Evolutionary conservation across 2,797 vertebrate genomes (phyloP), one percentile per base, ranked within the genome.

Genomic region (Cyprinodon diabolis): DNA sequence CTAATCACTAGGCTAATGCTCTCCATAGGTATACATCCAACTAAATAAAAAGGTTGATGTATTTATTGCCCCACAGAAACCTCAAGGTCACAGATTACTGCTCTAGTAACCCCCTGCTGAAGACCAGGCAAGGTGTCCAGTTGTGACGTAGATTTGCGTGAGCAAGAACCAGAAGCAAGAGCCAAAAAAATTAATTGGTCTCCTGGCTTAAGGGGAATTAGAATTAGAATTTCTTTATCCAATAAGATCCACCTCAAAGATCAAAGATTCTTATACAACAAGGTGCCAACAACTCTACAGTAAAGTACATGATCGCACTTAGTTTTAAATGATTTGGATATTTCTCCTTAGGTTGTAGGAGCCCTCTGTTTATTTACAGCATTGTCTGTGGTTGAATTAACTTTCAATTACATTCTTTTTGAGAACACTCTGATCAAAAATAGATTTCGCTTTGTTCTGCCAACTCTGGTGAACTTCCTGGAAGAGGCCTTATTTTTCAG

Each of bases 201-300:
- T 7, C 11, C 43, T 48, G 84, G 90, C 77, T 92, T 93, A 89
- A 3, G 78, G 23, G 73, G 86, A 86, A 92, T 91, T 88, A 79
- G 78, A 69, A 69, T 19, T 63, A 35, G 79, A 85, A 90, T 80
- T 21, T 71, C 14, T n/a, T 91, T 80, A 87, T 87, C 82, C 73
- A 74, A 70, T 86, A 72, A 87, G 71, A 84, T 90, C 78, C 84
- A 84, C 48, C 69, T 74, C 54, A 85, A 58, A 87, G 91, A 93
- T 93, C 89, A 92, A 93, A 92, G 90, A 77, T 83, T 82, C 68
- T 71, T 90, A 80, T 21, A 79, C 86, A 84, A 82, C 78, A 56
- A 69, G 37, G 23, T 6, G 6, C 1, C 5, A 45, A 17, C 23
- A 57, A 23, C 17, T 69, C 45, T 57, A 43, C 21, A 57, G 21